A percentile compares a stretch with the other conserved stretches of the same genome.
Conservation (phyloP, 2,113 vertebrate genomes). For the Elephantulus edwardii region DNA sequence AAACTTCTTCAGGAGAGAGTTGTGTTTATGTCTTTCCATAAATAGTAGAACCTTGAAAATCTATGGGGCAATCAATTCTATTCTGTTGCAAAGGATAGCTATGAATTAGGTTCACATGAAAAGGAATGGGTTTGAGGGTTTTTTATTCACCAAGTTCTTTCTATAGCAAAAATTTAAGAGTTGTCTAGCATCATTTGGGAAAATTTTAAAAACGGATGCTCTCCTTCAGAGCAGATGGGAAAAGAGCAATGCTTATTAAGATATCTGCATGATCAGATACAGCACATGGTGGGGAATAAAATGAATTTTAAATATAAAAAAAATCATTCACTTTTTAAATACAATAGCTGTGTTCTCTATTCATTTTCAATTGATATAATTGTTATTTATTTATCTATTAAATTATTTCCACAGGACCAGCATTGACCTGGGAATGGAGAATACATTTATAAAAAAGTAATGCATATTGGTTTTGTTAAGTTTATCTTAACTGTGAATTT, state of each 20-base stretch:
- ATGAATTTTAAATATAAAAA: background rate
- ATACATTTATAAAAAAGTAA: background rate
- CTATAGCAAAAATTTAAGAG: background rate
- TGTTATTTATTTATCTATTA: background rate
- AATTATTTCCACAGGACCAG: background rate
- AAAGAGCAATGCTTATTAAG: background rate
- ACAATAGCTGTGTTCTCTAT: background rate
- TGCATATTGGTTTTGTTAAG: background rate
- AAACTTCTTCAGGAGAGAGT: too few species aligned
- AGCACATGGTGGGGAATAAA: background rate
- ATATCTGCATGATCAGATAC: background rate
- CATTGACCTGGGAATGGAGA: background rate
- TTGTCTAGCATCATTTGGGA: background rate
- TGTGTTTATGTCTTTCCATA: too few species aligned
- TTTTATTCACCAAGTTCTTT: background rate
- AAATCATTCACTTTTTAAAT: background rate
- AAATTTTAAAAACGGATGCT: background rate
- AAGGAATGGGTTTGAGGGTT: too few species aligned
- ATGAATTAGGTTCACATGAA: too few species aligned
- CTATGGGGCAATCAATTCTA: too few species aligned
- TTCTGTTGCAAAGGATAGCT: too few species aligned
- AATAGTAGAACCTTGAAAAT: too few species aligned
- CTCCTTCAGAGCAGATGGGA: background rate
- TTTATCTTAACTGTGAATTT: too few species aligned
- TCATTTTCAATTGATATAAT: background rate